Evolutionary conservation across 2,888 invertebrate species (phyloP), one percentile per base, ranked within the genome.

Genomic region (Euplagia quadripunctaria): DNA sequence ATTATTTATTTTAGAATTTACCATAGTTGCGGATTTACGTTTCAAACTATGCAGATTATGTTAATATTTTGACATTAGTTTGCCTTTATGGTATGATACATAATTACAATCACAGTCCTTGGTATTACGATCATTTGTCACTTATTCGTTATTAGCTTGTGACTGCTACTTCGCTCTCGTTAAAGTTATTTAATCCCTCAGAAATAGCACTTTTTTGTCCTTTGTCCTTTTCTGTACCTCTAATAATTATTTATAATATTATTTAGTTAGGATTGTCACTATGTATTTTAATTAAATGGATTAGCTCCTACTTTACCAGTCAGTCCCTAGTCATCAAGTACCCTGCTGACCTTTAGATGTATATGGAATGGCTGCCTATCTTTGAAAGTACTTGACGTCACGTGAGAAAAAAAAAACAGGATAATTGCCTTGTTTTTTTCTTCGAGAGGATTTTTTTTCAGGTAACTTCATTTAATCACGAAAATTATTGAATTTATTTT

Each of bases 401-500:
- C 31, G 2, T 31, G 31, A 31, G 2, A 31, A 31, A 31, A 31
- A 31, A 31, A 31, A 31, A 31, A 1, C 31, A 2, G 31, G 1
- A 31, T 4, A 9, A 5, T 46, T 46, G 46, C 11, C 46, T 0
- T 46, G 46, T 31, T 52, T 52, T 52, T 52, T 52, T 52, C 17
- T 52, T 52, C 17, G 0, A 8, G 9, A 52, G 52, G 7, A 63
- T 51, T 75, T 77, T 70, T 73, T 77, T 74, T 74, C 73, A 75
- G 67, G 63, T 41, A 72, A 75, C 68, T 75, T 72, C 75, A 80
- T 82, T 64, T 76, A 76, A 52, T 63, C 61, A 68, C 68, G 71
- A 77, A 75, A 71, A 79, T 82, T 74, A 82, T 78, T 82, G 73
- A 72, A 82, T 82, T 77, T 80, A 74, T 78, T 70, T 84, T 80